phyloP scores from a whole-genome alignment of 2,797 vertebrate species.

The Argyrosomus regius region DNA sequence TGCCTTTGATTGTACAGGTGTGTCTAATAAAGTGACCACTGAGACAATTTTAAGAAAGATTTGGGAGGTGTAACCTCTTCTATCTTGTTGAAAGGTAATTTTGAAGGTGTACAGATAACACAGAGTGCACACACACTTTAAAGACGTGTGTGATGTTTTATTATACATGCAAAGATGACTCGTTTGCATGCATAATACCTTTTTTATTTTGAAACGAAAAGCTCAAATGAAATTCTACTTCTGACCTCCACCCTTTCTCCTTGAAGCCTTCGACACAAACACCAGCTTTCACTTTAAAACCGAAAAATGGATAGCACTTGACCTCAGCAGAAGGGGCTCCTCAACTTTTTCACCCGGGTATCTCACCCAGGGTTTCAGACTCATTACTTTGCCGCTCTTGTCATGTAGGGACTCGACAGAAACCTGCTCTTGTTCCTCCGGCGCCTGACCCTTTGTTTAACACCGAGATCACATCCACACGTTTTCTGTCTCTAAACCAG shows the following conservation, averaged over 20 bases:
- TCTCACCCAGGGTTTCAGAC: not conserved
- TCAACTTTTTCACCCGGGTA: not conserved
- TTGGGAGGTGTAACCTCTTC: no score
- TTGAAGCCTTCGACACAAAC: not conserved
- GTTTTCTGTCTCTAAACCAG: not conserved
- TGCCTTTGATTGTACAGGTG: not conserved
- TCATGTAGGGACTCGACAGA: constrained; percentile 17
- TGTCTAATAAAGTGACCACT: not conserved
- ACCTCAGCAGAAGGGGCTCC: constrained; percentile 5
- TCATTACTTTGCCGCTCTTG: constrained; percentile 22
- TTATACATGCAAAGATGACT: not conserved
- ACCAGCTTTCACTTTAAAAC: not conserved
- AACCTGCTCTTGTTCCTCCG: not conserved
- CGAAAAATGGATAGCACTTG: not conserved
- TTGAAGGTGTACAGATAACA: not conserved
- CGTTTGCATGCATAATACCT: not conserved
- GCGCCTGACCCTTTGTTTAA: constrained; percentile 20
- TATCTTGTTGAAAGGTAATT: not conserved
- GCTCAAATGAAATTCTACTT: not conserved
- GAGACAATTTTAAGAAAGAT: no score
- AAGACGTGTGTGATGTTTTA: not conserved
- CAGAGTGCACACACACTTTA: not conserved
- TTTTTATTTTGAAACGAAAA: not conserved
- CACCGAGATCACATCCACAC: not conserved
- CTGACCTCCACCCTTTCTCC: not conserved